phyloP scores from a whole-genome alignment of 2,888 invertebrate species.

The Trichacis sp. region DNA sequence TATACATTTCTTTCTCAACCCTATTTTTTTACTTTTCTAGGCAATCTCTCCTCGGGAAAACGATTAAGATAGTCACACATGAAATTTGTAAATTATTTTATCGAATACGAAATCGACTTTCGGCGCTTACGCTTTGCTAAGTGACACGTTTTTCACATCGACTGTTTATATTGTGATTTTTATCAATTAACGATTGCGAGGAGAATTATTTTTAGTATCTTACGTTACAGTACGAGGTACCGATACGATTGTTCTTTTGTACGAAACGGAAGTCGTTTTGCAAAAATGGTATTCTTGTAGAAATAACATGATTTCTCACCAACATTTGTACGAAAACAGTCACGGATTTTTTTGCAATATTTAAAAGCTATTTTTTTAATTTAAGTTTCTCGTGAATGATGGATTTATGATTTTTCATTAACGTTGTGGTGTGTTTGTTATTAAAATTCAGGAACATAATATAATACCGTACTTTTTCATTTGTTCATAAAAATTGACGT shows the following conservation, averaged over 20 bases:
- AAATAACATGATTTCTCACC: neutral
- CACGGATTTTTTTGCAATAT: constrained; percentile 6
- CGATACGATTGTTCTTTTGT: neutral
- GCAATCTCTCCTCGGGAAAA: neutral
- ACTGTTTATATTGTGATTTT: constrained; percentile 8
- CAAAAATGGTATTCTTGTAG: neutral
- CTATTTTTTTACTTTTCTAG: constrained; percentile 9
- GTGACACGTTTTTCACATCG: neutral
- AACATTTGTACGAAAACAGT: neutral
- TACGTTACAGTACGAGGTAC: neutral
- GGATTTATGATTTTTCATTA: constrained; percentile 2
- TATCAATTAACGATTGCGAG: neutral
- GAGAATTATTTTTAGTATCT: constrained; percentile 2
- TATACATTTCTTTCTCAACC: constrained; percentile 7
- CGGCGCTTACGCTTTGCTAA: neutral
- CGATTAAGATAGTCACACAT: neutral
- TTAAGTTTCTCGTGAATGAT: constrained; percentile 5
- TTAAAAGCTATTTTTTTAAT: neutral
- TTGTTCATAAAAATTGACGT: neutral
- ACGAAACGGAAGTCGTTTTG: neutral
- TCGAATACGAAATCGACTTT: neutral
- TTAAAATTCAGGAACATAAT: constrained; percentile 4
- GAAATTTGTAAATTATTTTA: constrained; percentile 13
- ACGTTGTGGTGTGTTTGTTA: constrained; percentile 4
- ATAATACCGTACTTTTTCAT: neutral